phyloP scores from a whole-genome alignment of 2,888 invertebrate species.

The Drosophila monieri region DNA sequence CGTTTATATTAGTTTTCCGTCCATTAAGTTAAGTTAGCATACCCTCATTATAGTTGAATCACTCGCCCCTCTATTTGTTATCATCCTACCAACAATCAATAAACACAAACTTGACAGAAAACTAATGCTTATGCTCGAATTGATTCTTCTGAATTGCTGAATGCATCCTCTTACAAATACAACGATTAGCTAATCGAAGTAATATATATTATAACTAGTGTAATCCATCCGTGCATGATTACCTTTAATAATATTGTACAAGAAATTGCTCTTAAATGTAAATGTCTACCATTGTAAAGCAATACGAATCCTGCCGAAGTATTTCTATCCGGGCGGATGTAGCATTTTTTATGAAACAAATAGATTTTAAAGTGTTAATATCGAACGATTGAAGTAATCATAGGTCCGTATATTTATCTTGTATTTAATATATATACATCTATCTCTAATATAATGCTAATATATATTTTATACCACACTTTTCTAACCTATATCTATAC shows the following conservation, averaged over 20 bases:
- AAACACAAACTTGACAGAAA: slow-evolving; percentile 11
- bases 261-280: slow-evolving; percentile 20
- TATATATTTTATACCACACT: slow-evolving; percentile 44
- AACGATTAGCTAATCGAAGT: slow-evolving; percentile 23
- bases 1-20: slow-evolving; percentile 24
- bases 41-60: slow-evolving; percentile 8
- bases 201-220: slow-evolving; percentile 12
- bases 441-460: slow-evolving; percentile 17
- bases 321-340: slow-evolving; percentile 13
- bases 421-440: slow-evolving; percentile 22
- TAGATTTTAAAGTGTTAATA: slow-evolving; percentile 12
- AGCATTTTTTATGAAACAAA: slow-evolving; percentile 11
- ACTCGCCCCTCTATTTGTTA: slow-evolving; percentile 6
- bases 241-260: slow-evolving; percentile 20
- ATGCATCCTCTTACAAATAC: slow-evolving; percentile 26
- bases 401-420: slow-evolving; percentile 20
- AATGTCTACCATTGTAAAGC: slow-evolving; percentile 17
- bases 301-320: slow-evolving; percentile 32
- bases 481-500: slow-evolving; percentile 28
- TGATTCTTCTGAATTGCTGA: slow-evolving; percentile 51
- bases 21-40: slow-evolving; percentile 28
- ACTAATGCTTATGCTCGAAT: slow-evolving; percentile 44
- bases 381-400: slow-evolving; percentile 6
- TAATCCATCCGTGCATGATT: slow-evolving; percentile 33
- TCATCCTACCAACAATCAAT: slow-evolving; percentile 7